These are phyloP conservation scores for Coracias cyanogaster DNA, from an alignment of 2,797 vertebrate species.

Conservation along the genomic window DNA sequence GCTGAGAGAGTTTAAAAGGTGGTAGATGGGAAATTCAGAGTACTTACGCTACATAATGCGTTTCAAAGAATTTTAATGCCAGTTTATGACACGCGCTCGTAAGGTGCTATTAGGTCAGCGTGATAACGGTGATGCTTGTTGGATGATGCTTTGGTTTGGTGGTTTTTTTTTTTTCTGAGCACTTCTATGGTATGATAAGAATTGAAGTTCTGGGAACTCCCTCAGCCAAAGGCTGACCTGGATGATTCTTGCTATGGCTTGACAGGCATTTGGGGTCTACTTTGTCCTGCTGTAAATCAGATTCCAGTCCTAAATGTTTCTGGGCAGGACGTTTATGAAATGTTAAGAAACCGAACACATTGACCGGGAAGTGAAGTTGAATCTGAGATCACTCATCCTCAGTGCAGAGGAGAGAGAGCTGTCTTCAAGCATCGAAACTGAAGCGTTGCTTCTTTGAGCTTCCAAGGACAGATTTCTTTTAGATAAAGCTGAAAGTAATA, in stretches of 20 bases:
- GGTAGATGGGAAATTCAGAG: neutral
- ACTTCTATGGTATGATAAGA: neutral
- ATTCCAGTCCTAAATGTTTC: neutral
- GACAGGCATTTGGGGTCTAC: neutral
- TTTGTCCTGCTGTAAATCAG: slow-evolving; percentile 11
- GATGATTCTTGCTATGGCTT: neutral
- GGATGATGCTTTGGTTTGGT: no score
- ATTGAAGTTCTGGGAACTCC: slow-evolving; percentile 18
- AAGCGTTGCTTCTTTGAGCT: neutral
- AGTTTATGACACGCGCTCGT: neutral
- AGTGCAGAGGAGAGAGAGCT: neutral
- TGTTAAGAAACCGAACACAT: slow-evolving; percentile 3
- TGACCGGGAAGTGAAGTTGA: neutral
- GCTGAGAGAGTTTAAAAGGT: neutral
- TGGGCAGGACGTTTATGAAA: slow-evolving; percentile 29
- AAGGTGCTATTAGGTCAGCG: neutral
- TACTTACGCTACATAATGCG: neutral
- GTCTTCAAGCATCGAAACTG: neutral
- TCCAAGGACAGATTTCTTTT: slow-evolving; percentile 24
- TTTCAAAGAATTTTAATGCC: neutral
- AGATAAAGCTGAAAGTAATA: slow-evolving; percentile 10
- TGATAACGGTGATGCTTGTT: neutral
- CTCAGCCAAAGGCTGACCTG: neutral
- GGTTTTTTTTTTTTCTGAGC: neutral
- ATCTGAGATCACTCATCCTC: slow-evolving; percentile 23